These are phyloP conservation scores for Micoletzkya japonica DNA, from an alignment of 2,888 invertebrate genomes.

Conservation along the genomic window DNA sequence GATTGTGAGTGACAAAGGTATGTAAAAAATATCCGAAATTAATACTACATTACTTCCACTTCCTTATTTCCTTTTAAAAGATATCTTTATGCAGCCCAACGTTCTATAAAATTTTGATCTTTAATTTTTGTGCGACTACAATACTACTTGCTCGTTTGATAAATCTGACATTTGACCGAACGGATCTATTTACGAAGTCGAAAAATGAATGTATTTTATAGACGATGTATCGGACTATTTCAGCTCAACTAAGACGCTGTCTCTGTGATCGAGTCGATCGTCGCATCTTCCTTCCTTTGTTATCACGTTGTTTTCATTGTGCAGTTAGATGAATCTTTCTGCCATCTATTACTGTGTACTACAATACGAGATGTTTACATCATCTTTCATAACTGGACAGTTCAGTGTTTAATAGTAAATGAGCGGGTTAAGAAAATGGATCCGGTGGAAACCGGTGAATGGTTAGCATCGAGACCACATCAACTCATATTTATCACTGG, in stretches of 20 bases:
- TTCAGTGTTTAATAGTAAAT: background rate
- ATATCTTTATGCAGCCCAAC: too few relatives aligned
- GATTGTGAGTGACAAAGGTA: too few relatives aligned
- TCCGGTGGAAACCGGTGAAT: conserved; percentile 56
- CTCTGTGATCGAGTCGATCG: background rate
- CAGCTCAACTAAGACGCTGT: conserved; percentile 21
- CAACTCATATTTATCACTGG: conserved; percentile 82
- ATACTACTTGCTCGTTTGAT: too few relatives aligned
- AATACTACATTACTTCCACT: too few relatives aligned
- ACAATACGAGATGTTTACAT: conserved; percentile 9
- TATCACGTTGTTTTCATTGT: conserved; percentile 23
- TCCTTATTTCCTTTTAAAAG: too few relatives aligned
- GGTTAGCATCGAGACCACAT: conserved; percentile 46
- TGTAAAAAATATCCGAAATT: too few relatives aligned
- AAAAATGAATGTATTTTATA: too few relatives aligned
- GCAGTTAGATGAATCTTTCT: conserved; percentile 12
- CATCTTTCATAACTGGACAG: conserved; percentile 24
- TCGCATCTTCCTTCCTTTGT: conserved; percentile 6
- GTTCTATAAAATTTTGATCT: too few relatives aligned
- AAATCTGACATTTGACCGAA: too few relatives aligned
- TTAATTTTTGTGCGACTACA: too few relatives aligned
- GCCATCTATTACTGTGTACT: background rate
- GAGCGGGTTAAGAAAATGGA: conserved; percentile 43
- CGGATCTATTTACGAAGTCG: too few relatives aligned
- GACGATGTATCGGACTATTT: background rate